Conservation (phyloP, 2,113 vertebrate species). For the Channa maculata region DNA sequence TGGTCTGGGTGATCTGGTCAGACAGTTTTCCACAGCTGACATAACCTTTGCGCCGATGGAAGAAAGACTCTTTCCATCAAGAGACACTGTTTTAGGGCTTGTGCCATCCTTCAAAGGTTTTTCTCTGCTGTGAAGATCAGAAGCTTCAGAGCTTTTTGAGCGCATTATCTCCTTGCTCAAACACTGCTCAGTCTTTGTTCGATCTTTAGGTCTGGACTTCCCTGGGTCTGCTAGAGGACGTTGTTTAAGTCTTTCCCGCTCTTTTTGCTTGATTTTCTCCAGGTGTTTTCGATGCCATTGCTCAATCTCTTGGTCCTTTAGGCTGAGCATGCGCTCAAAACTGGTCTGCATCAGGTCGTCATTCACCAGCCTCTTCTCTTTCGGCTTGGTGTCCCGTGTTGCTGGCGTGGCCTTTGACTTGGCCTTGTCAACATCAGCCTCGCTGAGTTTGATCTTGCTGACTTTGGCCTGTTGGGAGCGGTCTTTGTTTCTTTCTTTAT, state of each 20-base stretch:
- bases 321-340: conserved; percentile 98
- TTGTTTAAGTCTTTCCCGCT: conserved; percentile 93
- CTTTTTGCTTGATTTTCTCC: conserved; percentile 99
- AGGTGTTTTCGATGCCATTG: conserved; percentile 98
- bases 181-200: conserved; percentile 84
- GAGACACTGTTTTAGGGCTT: conserved; percentile 87
- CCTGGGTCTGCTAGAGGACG: conserved; percentile 85
- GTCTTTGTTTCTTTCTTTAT: conserved; percentile 92
- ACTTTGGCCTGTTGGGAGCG: conserved; percentile 86
- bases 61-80: conserved; percentile 86
- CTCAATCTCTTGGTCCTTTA: conserved; percentile 98
- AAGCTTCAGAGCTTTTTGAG: conserved; percentile 93
- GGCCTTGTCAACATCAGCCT: conserved; percentile 84
- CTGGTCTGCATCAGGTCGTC: conserved; percentile 99
- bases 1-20: conserved; percentile 89
- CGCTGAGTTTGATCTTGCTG: conserved; percentile 74
- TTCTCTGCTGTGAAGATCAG: conserved; percentile 86
- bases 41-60: conserved; percentile 81
- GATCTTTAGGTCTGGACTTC: conserved; percentile 91
- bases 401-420: conserved; percentile 87
- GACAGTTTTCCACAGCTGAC: conserved; percentile 85
- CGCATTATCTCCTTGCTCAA: conserved; percentile 90
- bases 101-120: conserved; percentile 87
- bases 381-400: conserved; percentile 90
- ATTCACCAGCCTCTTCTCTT: conserved; percentile 96